Conservation (phyloP, 2,797 vertebrate species). For the Pachyuromys duprasi region DNA sequence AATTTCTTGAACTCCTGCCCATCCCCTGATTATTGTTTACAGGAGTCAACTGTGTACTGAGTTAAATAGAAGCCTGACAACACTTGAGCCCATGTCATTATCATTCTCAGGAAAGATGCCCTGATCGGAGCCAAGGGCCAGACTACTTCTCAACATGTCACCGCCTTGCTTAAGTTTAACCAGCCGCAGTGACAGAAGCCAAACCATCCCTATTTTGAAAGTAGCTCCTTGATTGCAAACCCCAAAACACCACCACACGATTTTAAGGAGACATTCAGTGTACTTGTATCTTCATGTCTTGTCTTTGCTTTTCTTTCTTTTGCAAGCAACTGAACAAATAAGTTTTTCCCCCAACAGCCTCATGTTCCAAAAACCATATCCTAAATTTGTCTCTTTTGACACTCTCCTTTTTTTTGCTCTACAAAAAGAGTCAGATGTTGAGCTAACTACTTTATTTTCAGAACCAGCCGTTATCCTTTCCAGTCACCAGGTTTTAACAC, state of each 20-base stretch:
- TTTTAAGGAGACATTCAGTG: not conserved
- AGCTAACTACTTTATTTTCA: not conserved
- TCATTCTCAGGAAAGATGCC: not conserved
- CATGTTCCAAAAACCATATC: not conserved
- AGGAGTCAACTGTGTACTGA: not conserved
- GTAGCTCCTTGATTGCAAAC: not conserved
- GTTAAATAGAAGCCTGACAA: not conserved
- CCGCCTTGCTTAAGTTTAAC: slow-evolving; percentile 9
- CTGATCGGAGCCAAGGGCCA: not conserved
- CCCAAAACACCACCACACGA: not conserved
- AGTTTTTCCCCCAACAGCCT: not conserved
- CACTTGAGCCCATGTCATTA: not conserved
- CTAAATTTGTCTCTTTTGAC: not conserved
- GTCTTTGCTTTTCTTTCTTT: not conserved
- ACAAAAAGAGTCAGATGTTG: not conserved
- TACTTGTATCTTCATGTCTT: not conserved
- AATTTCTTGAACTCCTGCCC: slow-evolving; percentile 4
- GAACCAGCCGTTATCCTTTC: not conserved
- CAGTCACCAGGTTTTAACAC: not conserved
- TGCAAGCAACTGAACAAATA: not conserved
- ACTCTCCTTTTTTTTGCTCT: not conserved
- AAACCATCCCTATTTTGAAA: not conserved
- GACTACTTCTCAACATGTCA: not conserved
- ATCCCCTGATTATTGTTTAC: not conserved
- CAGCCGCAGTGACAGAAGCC: slow-evolving; percentile 37